A percentile compares a stretch with the other conserved stretches of the same genome.
phyloP scores from a whole-genome alignment of 2,888 invertebrate species.

The Spatulosminthurus flaviceps region DNA sequence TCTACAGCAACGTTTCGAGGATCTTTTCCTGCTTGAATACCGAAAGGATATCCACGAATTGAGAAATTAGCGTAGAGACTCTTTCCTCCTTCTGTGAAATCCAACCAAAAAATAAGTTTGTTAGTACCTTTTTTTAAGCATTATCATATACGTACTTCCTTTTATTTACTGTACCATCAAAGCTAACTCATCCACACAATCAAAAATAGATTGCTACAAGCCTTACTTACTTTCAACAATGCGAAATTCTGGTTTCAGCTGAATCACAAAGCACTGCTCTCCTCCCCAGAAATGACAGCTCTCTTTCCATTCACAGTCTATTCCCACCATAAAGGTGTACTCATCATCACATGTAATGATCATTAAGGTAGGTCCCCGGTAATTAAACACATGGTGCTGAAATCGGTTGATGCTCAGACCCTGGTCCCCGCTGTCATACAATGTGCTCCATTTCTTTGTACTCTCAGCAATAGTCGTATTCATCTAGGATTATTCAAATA shows the following conservation, averaged over 20 bases:
- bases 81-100: conserved; percentile 71
- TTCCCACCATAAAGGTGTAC: conserved; percentile 79
- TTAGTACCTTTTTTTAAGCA: no score
- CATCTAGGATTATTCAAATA: not conserved
- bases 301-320: conserved; percentile 85
- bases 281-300: conserved; percentile 85
- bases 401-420: conserved; percentile 78
- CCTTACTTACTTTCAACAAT: conserved; percentile 67
- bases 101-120: not conserved
- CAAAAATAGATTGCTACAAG: not conserved
- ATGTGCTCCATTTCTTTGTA: conserved; percentile 73
- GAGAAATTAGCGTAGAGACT: conserved; percentile 84
- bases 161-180: not conserved
- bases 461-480: conserved; percentile 23
- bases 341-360: conserved; percentile 71
- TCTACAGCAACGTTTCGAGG: conserved; percentile 78
- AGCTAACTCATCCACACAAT: no score
- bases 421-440: conserved; percentile 85
- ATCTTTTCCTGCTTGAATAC: conserved; percentile 83
- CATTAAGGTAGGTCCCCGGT: conserved; percentile 72
- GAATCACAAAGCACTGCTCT: conserved; percentile 80
- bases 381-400: conserved; percentile 84
- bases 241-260: conserved; percentile 72
- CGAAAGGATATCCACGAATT: conserved; percentile 85
- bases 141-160: not conserved